phyloP scores from a whole-genome alignment of 1,140 invertebrate species.

The Bicyclus anynana region DNA sequence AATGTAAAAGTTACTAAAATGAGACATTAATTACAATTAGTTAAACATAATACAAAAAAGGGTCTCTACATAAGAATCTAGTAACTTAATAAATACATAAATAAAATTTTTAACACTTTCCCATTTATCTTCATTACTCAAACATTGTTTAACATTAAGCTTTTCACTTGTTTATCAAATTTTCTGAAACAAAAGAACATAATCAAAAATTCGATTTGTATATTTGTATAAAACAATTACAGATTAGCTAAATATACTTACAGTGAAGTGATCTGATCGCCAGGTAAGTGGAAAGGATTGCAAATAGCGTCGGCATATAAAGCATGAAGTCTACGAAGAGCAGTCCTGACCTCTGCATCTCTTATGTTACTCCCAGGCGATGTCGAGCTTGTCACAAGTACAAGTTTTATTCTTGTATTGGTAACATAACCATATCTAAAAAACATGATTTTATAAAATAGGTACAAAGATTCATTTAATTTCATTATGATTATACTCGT shows the following conservation, averaged over 20 bases:
- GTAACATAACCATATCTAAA: conserved; percentile 92
- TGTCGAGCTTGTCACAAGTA: conserved; percentile 95
- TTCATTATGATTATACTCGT: too few species aligned
- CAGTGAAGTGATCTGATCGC: conserved; percentile 89
- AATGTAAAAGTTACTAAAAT: too few species aligned
- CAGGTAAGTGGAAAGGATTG: conserved; percentile 96
- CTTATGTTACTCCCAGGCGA: conserved; percentile 92
- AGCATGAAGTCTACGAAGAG: conserved; percentile 93
- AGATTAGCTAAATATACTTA: conserved; percentile 68
- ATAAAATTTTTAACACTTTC: too few species aligned
- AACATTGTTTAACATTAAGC: conserved; percentile 78
- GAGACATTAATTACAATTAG: too few species aligned
- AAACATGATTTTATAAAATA: neutral
- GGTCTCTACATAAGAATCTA: too few species aligned
- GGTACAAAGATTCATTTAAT: too few species aligned
- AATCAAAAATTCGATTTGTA: neutral
- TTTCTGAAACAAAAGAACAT: conserved; percentile 73
- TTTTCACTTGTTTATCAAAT: conserved; percentile 81
- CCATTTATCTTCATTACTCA: conserved; percentile 22
- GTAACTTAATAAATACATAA: too few species aligned
- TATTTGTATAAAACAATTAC: neutral
- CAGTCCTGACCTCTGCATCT: conserved; percentile 96
- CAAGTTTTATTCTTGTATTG: conserved; percentile 97
- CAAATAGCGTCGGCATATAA: conserved; percentile 95
- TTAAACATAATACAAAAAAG: too few species aligned